A percentile compares a stretch with the other conserved stretches of the same genome.
Evolutionary conservation across 2,113 vertebrate species (phyloP).

Genomic region (Pipra filicauda): DNA sequence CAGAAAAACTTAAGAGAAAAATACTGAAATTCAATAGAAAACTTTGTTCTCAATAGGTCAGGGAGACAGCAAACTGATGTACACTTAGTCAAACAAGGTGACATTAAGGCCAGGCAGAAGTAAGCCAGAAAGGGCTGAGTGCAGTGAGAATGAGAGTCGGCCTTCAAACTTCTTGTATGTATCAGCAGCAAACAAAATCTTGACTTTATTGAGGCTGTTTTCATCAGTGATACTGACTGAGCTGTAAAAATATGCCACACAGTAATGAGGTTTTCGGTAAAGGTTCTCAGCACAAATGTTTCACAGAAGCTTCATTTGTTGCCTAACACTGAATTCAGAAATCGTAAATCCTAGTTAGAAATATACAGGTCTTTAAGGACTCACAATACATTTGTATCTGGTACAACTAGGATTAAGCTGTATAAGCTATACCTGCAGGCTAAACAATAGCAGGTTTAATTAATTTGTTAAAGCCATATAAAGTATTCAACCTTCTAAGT

Average conservation of each 20-base stretch:
- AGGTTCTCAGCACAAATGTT: background rate
- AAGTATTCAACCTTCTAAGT: background rate
- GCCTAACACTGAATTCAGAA: background rate
- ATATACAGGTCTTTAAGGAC: background rate
- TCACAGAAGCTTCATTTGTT: conserved; percentile 27
- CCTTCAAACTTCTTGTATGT: background rate
- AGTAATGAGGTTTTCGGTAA: background rate
- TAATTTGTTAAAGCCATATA: conserved; percentile 14
- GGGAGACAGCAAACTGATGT: background rate
- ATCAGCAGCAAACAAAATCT: background rate
- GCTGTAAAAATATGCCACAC: background rate
- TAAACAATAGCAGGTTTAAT: conserved; percentile 46
- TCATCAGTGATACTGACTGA: background rate
- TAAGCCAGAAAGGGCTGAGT: background rate
- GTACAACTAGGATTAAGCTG: conserved; percentile 1
- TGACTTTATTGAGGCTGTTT: background rate
- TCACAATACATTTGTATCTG: conserved; percentile 17
- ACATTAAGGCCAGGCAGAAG: background rate
- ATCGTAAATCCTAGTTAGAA: conserved; percentile 21
- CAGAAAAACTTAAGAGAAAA: background rate
- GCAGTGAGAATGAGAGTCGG: background rate
- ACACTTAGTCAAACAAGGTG: background rate
- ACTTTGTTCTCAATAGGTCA: background rate
- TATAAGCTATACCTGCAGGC: conserved; percentile 2
- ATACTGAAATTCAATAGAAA: background rate